Conservation (phyloP, 1,140 invertebrate species). For the Cyphomyrmex costatus region DNA sequence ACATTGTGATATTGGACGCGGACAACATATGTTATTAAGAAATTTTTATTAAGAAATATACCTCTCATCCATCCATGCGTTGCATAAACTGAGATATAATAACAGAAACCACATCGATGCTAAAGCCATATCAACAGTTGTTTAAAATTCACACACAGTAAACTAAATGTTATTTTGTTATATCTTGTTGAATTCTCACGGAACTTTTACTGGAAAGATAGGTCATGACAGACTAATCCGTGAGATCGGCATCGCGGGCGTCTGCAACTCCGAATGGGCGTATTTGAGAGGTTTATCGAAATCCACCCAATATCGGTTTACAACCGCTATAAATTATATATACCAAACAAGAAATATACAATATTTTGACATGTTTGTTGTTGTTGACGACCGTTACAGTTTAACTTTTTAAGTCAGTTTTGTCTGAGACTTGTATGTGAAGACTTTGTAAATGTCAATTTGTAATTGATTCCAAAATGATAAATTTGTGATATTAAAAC, state of each 20-base stretch:
- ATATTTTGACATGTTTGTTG: too few relatives aligned
- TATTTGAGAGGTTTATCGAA: constrained; percentile 74
- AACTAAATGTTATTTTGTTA: constrained; percentile 62
- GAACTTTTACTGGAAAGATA: constrained; percentile 32
- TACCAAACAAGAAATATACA: constrained; percentile 4
- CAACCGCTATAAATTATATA: constrained; percentile 21
- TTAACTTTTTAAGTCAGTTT: too few relatives aligned
- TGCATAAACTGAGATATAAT: constrained; percentile 64
- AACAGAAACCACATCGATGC: constrained; percentile 68
- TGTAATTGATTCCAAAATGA: too few relatives aligned
- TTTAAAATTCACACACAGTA: constrained; percentile 10
- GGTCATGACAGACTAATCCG: constrained; percentile 49
- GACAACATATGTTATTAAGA: neutral
- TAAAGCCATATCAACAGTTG: constrained; percentile 52
- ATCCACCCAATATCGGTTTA: constrained; percentile 78
- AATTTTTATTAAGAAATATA: constrained; percentile 48
- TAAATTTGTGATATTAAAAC: too few relatives aligned
- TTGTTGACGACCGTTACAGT: too few relatives aligned
- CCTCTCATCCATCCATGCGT: constrained; percentile 79
- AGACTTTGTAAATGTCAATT: too few relatives aligned
- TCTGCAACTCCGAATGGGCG: constrained; percentile 71
- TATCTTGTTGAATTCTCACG: constrained; percentile 30
- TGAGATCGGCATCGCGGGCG: constrained; percentile 34
- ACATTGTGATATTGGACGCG: neutral
- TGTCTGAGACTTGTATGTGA: too few relatives aligned